Conservation (phyloP, 2,113 vertebrate species). For the Tupaia chinensis region DNA sequence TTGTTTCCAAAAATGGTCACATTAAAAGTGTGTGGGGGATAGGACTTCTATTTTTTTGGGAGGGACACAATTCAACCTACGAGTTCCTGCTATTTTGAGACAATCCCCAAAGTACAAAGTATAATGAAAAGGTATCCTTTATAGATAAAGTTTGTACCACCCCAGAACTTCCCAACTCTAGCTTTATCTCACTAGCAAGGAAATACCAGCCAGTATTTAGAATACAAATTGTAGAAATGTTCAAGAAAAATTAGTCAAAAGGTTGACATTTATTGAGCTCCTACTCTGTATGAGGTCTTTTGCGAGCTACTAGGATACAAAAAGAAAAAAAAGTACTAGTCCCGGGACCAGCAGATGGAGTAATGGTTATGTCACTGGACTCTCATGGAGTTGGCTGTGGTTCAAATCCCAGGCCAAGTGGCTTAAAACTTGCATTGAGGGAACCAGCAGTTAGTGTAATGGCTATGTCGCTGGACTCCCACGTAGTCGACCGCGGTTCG, state of each 20-base stretch:
- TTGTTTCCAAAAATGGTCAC: neutral
- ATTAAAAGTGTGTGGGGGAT: neutral
- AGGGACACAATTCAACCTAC: neutral
- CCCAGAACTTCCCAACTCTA: neutral
- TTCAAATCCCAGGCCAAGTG: no score
- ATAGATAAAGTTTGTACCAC: neutral
- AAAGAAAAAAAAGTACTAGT: neutral
- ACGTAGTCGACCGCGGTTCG: no score
- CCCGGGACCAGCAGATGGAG: neutral
- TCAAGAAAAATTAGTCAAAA: conserved; percentile 10
- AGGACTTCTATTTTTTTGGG: neutral
- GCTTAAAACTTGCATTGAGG: no score
- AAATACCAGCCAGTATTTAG: neutral
- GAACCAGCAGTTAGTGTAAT: no score
- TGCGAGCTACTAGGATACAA: neutral
- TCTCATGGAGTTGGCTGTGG: no score
- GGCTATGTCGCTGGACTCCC: no score
- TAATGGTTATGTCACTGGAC: no score
- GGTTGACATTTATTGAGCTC: neutral
- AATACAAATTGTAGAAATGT: neutral
- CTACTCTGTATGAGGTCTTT: neutral
- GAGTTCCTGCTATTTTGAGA: neutral
- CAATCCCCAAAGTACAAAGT: neutral
- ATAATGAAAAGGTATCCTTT: neutral
- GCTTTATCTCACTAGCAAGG: neutral